Evolutionary conservation across 35 echinoderm and acorn worm species (phyloP).

Genomic region (Anneissia japonica): DNA sequence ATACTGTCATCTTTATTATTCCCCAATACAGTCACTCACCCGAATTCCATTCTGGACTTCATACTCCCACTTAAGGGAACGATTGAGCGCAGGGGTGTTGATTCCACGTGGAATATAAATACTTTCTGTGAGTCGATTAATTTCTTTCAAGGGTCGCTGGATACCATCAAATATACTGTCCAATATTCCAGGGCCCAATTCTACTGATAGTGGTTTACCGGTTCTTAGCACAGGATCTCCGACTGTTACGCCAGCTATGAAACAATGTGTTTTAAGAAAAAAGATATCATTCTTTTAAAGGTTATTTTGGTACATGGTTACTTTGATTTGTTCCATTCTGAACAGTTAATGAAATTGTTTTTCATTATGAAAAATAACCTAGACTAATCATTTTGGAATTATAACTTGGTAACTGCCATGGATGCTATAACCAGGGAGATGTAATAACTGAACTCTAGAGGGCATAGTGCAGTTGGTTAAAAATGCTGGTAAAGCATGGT

Average conservation of each 20-base stretch:
- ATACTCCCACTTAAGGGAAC: slow-evolving; percentile 79
- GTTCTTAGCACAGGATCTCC: slow-evolving; percentile 90
- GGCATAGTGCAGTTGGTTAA: no score
- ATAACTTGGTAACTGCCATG: no score
- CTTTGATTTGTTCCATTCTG: no score
- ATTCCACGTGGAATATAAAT: slow-evolving; percentile 98
- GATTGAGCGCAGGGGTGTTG: slow-evolving; percentile 70
- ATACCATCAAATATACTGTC: slow-evolving; percentile 98
- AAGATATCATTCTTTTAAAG: no score
- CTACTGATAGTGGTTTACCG: slow-evolving; percentile 86
- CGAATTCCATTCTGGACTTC: slow-evolving; percentile 53
- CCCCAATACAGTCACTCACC: slow-evolving; percentile 28
- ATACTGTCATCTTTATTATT: no score
- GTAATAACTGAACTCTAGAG: no score
- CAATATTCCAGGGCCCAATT: slow-evolving; percentile 85
- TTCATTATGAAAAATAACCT: no score
- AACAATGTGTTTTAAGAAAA: slow-evolving; percentile 34
- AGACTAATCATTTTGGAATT: no score
- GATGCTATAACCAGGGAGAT: no score
- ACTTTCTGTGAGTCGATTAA: slow-evolving; percentile 72
- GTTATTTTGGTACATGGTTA: no score
- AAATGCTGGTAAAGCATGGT: no score
- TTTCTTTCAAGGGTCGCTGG: slow-evolving; percentile 81
- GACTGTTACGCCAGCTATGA: slow-evolving; percentile 78
- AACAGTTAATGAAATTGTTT: no score